Evolutionary conservation across 35 echinoderm and acorn worm species (phyloP), one percentile per base, ranked within the genome.

Genomic region (Holothuria glaberrima): DNA sequence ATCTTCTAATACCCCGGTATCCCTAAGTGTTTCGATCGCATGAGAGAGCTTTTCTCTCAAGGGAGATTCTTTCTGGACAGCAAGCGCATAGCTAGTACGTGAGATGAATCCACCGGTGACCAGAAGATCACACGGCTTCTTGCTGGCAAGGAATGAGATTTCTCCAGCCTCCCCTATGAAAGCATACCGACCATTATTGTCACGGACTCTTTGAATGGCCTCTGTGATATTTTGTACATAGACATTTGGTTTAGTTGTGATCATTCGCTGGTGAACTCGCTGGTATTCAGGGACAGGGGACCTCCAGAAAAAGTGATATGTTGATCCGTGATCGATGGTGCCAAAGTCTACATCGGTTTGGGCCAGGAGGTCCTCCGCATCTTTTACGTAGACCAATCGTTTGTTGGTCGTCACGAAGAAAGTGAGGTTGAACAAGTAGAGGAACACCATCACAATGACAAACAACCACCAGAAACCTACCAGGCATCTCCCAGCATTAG

Each of bases 391-490:
- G 0, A 77, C 91, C 22, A 94, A 29, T 20, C 93, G 88, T 64
- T 95, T 99, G 66, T 90, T 92, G n/a, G 93, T 91, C 48, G 91
- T 99, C 21, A 99, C 76, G 61, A 93, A 99, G 91, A 79, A 93
- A 6, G 93, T 91, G 4, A 99, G 91, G 58, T 99, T 99, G 30
- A 92, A 87, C 30, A 99, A 79, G 38, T 99, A 99, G 26, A 94
- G 75, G 91, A 99, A 99, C 5, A 99, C 91, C 91, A 99, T 99
- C 48, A 99, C 89, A 5, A 99, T 68, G 71, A 91, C 90, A 44
- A 99, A 99, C 20, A 99, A 65, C 91, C 93, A 99, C 97, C 97
- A 99, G 86, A 99, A 99, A 32, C 91, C 93, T 26, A 91, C 91
- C 2, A 99, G 75, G 16, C 75, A 72, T 13, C 97, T 91, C 16